phyloP scores from a whole-genome alignment of 1,140 invertebrate genomes.

The Solen grandis region DNA sequence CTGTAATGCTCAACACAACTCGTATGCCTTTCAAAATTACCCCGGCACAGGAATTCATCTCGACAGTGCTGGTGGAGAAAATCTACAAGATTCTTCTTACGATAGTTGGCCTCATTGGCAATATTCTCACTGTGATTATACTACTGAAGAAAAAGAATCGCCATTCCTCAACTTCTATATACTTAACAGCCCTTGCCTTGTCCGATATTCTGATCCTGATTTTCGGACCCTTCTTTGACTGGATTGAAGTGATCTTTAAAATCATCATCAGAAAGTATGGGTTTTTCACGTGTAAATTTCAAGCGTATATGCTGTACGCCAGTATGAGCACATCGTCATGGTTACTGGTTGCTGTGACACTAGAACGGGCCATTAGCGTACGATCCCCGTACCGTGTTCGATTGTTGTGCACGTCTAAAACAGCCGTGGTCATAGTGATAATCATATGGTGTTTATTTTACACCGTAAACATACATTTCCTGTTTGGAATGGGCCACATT shows the following conservation, averaged over 20 bases:
- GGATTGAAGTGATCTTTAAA: slow-evolving; percentile 48
- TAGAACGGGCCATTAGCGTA: slow-evolving; percentile 53
- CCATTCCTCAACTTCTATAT: slow-evolving; percentile 55
- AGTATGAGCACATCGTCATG: slow-evolving; percentile 56
- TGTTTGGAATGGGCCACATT: slow-evolving; percentile 50
- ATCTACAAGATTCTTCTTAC: slow-evolving; percentile 43
- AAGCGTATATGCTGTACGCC: slow-evolving; percentile 32
- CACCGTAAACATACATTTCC: slow-evolving; percentile 42
- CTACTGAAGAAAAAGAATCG: slow-evolving; percentile 48
- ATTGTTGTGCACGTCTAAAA: slow-evolving; percentile 12
- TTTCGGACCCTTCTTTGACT: slow-evolving; percentile 52
- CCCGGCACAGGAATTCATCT: slow-evolving; percentile 19
- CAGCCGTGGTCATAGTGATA: slow-evolving; percentile 10
- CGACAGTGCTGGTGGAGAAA: slow-evolving; percentile 33
- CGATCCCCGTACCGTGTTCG: slow-evolving; percentile 39
- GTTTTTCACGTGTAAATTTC: slow-evolving; percentile 50
- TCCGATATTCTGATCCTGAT: slow-evolving; percentile 62
- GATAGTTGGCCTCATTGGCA: slow-evolving; percentile 59
- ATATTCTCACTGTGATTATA: slow-evolving; percentile 61
- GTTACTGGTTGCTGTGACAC: slow-evolving; percentile 58
- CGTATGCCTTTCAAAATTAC: background rate
- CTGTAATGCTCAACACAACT: background rate
- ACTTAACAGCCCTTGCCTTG: slow-evolving; percentile 61
- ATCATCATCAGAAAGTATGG: slow-evolving; percentile 28
- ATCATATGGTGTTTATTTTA: slow-evolving; percentile 24